A percentile compares a stretch with the other conserved stretches of the same genome.
These are phyloP conservation scores for Macquaria australasica DNA, from an alignment of 2,113 vertebrate species.

Conservation along the genomic window DNA sequence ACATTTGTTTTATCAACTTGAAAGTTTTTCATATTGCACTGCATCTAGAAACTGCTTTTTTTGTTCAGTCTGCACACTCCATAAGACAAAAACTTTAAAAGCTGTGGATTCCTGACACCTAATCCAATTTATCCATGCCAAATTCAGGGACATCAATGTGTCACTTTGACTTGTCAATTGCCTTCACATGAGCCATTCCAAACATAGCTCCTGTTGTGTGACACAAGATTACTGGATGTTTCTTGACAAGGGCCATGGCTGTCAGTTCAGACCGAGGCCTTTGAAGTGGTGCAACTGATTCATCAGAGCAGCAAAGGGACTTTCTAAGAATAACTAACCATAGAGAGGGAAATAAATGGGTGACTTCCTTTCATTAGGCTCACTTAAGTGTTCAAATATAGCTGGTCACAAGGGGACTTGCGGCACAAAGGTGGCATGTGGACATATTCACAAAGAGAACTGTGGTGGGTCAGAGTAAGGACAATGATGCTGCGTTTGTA, in stretches of 20 bases:
- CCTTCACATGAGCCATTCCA: slow-evolving; percentile 62
- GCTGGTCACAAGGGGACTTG: slow-evolving; percentile 55
- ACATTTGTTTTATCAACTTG: too few relatives aligned
- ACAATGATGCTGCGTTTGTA: slow-evolving; percentile 12
- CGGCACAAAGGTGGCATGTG: slow-evolving; percentile 43
- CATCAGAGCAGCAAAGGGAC: slow-evolving; percentile 35
- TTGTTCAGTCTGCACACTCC: too few relatives aligned
- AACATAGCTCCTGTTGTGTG: slow-evolving; percentile 55
- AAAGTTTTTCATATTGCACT: neutral
- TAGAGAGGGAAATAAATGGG: slow-evolving; percentile 57
- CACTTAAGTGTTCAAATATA: slow-evolving; percentile 66
- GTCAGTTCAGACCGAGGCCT: slow-evolving; percentile 24
- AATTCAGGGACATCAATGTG: slow-evolving; percentile 43
- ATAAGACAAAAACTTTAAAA: neutral
- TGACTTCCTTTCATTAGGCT: slow-evolving; percentile 72
- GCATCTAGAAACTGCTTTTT: neutral
- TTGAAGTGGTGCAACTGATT: slow-evolving; percentile 55
- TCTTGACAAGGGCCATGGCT: slow-evolving; percentile 13
- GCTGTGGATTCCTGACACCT: slow-evolving; percentile 42
- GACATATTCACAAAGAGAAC: slow-evolving; percentile 8
- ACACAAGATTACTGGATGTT: slow-evolving; percentile 43
- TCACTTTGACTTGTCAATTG: slow-evolving; percentile 47
- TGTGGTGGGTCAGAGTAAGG: slow-evolving; percentile 12
- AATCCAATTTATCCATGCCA: slow-evolving; percentile 47
- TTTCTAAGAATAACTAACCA: slow-evolving; percentile 63